Conservation (phyloP, 2,888 invertebrate genomes). For the Spilarctia lutea region DNA sequence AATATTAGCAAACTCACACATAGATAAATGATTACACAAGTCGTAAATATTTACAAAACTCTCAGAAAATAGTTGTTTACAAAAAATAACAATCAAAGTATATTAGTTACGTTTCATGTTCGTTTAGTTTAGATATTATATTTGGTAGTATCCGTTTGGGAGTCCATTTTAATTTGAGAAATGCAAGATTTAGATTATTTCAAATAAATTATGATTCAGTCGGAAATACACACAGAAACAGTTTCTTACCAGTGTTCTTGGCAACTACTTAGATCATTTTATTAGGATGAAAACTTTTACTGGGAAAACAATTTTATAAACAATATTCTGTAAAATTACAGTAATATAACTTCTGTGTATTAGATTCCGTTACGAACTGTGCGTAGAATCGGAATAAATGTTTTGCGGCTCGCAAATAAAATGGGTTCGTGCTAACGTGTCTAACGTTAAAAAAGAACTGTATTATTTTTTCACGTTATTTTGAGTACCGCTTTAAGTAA, state of each 20-base stretch:
- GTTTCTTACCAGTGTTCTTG: background rate
- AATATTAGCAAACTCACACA: background rate
- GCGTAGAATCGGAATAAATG: background rate
- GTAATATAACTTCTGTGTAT: background rate
- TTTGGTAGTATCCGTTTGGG: too few species aligned
- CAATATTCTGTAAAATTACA: too few species aligned
- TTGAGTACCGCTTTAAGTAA: constrained; percentile 6
- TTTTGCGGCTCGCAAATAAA: background rate
- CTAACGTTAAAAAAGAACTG: background rate
- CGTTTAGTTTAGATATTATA: too few species aligned
- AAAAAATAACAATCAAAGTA: background rate
- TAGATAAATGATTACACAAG: background rate
- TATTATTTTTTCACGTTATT: constrained; percentile 7
- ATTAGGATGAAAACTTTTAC: background rate
- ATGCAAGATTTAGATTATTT: background rate
- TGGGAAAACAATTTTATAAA: background rate
- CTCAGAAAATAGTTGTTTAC: background rate
- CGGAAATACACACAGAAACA: background rate
- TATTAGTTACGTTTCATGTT: too few species aligned
- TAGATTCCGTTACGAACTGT: constrained; percentile 2
- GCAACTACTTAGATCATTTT: background rate
- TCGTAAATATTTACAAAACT: background rate
- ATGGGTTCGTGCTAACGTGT: background rate
- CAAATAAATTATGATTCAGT: background rate
- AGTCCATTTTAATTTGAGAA: background rate